A percentile compares a stretch with the other conserved stretches of the same genome.
Conservation (phyloP, 2,113 vertebrate species). For the Bettongia penicillata region DNA sequence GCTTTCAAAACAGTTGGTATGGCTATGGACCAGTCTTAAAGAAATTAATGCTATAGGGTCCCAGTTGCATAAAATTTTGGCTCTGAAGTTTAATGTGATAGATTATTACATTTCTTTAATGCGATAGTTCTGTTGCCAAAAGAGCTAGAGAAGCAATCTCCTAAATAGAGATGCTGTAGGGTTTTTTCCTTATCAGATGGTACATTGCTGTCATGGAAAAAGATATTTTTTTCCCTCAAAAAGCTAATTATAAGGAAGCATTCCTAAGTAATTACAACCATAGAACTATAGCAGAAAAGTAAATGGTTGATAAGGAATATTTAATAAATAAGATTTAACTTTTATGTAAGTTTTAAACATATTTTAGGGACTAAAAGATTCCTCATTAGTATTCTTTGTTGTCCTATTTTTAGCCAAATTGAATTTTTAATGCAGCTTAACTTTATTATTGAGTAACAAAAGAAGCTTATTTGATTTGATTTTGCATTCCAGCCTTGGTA, state of each 20-base stretch:
- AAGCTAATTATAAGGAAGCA: conserved; percentile 60
- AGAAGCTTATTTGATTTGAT: conserved; percentile 44
- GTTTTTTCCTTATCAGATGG: conserved; percentile 27
- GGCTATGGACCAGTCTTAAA: background rate
- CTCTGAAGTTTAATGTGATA: conserved; percentile 1
- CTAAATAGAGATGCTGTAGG: conserved; percentile 59
- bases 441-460: conserved; percentile 42
- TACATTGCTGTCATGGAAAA: conserved; percentile 76
- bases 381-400: conserved; percentile 1
- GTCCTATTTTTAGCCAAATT: conserved; percentile 37
- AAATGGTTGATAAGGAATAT: conserved; percentile 31
- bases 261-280: conserved; percentile 65
- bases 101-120: conserved; percentile 3
- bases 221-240: conserved; percentile 61
- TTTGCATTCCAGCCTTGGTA: conserved; percentile 20
- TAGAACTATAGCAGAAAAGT: conserved; percentile 17
- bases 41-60: background rate
- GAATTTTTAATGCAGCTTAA: conserved; percentile 43
- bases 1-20: background rate
- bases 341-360: conserved; percentile 36
- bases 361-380: conserved; percentile 43
- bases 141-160: conserved; percentile 49
- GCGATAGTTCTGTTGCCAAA: conserved; percentile 23
- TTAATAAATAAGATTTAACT: conserved; percentile 29
- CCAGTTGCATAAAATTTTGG: background rate